A percentile compares a stretch with the other conserved stretches of the same genome.
phyloP scores from a whole-genome alignment of 1,140 invertebrate species.

The Agrypnia vestita region DNA sequence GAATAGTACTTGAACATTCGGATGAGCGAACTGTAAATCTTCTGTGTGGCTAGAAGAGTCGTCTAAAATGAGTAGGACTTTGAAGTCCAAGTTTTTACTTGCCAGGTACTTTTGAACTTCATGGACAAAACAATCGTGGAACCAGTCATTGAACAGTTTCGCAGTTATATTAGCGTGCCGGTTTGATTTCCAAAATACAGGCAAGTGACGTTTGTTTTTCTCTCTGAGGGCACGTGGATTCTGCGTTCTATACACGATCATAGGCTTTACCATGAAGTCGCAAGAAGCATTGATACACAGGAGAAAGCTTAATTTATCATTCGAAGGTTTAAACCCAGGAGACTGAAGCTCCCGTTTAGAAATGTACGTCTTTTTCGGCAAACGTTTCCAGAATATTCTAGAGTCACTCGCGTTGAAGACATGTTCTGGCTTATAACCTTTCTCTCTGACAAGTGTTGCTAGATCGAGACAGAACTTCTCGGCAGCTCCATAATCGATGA shows the following conservation, averaged over 20 bases:
- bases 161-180: neutral
- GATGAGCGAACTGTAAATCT: conserved; percentile 39
- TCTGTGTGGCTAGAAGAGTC: neutral
- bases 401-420: conserved; percentile 19
- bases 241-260: conserved; percentile 17
- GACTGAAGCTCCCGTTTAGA: conserved; percentile 1
- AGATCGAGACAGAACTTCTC: conserved; percentile 24
- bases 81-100: conserved; percentile 18
- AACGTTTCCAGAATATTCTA: conserved; percentile 33
- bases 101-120: conserved; percentile 9
- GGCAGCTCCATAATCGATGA: conserved; percentile 21
- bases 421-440: conserved; percentile 25
- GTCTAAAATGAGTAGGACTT: conserved; percentile 23
- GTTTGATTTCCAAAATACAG: conserved; percentile 33
- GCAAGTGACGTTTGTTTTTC: conserved; percentile 39
- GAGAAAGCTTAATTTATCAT: conserved; percentile 28
- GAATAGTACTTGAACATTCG: conserved; percentile 32
- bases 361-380: conserved; percentile 24
- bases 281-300: conserved; percentile 26
- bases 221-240: conserved; percentile 9
- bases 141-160: conserved; percentile 32
- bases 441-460: conserved; percentile 11
- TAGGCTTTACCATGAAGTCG: conserved; percentile 14
- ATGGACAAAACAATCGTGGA: conserved; percentile 33
- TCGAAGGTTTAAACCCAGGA: neutral